These are phyloP conservation scores for Pardosa pseudoannulata DNA, from an alignment of 2,888 invertebrate species.

Conservation along the genomic window DNA sequence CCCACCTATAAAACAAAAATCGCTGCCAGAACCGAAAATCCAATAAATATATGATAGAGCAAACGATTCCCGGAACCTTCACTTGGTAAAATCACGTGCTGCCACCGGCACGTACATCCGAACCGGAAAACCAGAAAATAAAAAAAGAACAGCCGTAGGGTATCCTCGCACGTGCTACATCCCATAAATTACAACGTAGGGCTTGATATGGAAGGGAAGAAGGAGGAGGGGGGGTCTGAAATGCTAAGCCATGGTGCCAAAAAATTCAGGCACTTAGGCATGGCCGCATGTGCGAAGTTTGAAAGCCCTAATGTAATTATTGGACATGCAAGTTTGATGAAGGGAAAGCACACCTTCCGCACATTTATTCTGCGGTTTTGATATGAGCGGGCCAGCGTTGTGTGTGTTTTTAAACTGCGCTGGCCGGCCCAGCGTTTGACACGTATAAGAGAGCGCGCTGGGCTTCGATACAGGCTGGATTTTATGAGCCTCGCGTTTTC, in stretches of 20 bases:
- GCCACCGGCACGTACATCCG: slow-evolving; percentile 52
- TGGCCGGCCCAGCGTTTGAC: slow-evolving; percentile 65
- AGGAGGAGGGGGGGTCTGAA: slow-evolving; percentile 4
- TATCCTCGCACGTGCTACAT: slow-evolving; percentile 69
- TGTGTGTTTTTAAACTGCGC: slow-evolving; percentile 53
- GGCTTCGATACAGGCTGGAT: slow-evolving; percentile 17
- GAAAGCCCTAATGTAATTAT: slow-evolving; percentile 71
- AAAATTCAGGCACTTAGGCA: slow-evolving; percentile 69
- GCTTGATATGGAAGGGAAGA: neutral
- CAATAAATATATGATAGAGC: slow-evolving; percentile 57
- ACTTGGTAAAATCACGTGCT: slow-evolving; percentile 55
- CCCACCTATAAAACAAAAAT: slow-evolving; percentile 9
- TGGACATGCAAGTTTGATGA: slow-evolving; percentile 70
- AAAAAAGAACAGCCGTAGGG: slow-evolving; percentile 23
- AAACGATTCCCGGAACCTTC: slow-evolving; percentile 29
- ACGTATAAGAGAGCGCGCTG: slow-evolving; percentile 55
- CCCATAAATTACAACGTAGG: slow-evolving; percentile 70
- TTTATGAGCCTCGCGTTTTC: slow-evolving; percentile 38
- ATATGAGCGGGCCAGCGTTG: slow-evolving; percentile 5
- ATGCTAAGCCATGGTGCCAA: slow-evolving; percentile 61
- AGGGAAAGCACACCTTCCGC: slow-evolving; percentile 62
- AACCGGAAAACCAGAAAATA: slow-evolving; percentile 33
- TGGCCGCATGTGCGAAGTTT: slow-evolving; percentile 68
- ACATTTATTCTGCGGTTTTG: slow-evolving; percentile 41
- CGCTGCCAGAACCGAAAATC: slow-evolving; percentile 48